Base-by-base conservation (phyloP, 2,888 invertebrate genomes). In the Sesamia inferens region DNA sequence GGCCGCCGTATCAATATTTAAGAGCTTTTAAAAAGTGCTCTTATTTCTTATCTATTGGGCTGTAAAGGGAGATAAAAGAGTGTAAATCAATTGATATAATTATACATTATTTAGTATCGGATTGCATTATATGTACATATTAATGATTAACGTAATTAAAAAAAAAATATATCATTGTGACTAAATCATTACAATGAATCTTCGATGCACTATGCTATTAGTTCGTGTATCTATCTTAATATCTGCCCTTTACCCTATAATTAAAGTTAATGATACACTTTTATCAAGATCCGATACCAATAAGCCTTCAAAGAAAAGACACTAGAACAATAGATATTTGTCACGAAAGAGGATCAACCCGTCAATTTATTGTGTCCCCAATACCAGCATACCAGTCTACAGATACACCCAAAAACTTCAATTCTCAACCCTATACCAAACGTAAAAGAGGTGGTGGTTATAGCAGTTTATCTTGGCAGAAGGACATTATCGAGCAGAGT, bases 401-500 rank as follows among this genome's bases (percentile, higher is more conserved):
- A 71, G 83, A 78, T 86, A 81, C 84, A 68, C 77, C 68, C 79
- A 78, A 75, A 51, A 75, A 68, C 84, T 82, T 82, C 61, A 74
- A 87, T 85, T 75, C n/a, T 71, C 55, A 64, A 68, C 79, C 81
- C 69, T 86, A 73, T 64, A 11, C 0, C 14, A 0, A 39, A 51
- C 1, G 51, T 5, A 11, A 67, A 79, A 85, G 31, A 63, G 75
- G 57, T 67, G 69, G 22, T 55, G 44, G 44, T 39, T 19, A 5
- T 6, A 24, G 68, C 51, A 58, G 4, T 19, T 58, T 74, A 78
- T 76, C 72, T 72, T 87, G 82, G 76, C 83, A 85, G 82, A 82
- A 88, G 88, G 88, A 91, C 89, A 91, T 90, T 92, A 93, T 87
- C 83, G 85, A 92, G 92, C 85, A 89, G 89, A 90, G 90, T 91